Base-by-base conservation (phyloP, 2,888 invertebrate species). In the Chrysodeixis includens region DNA sequence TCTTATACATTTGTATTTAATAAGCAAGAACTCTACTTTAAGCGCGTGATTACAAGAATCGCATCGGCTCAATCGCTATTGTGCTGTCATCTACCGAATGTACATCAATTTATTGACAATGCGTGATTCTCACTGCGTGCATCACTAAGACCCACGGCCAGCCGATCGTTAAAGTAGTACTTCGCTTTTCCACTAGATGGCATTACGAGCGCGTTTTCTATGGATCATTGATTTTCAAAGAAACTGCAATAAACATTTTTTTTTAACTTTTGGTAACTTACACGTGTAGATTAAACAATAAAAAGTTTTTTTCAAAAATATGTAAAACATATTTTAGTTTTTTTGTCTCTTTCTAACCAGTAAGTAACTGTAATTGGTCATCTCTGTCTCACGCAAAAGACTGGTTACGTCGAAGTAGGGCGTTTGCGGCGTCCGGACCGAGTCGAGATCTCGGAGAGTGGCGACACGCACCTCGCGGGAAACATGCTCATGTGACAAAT, bases 361-460 rank as follows among this genome's bases (percentile, higher is more conserved):
- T 62, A 69, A 60, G 72, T 62, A 65, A 74, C 73, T 70, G 71
- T 76, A 76, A 80, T 79, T 75, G 79, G 84, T 84, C 80, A 74
- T 93, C 93, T 91, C 93, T 89, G 81, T 93, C 92, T 84, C 86
- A 86, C 90, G 85, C 79, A 76, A 86, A 88, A 90, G 89, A 92
- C 90, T 90, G 88, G 91, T 88, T 91, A 83, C 86, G 86, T 80
- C 86, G 91, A 94, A 95, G 94, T 94, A 95, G 94, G 94, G 93
- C 94, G 93, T 86, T 84, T 87, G 88, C 83, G 86, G 91, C 86
- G 89, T 87, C 83, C 87, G 91, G 84, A 89, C 85, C 86, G 92
- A 92, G 92, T 92, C 88, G 91, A 93, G 89, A 93, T 93, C 93
- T 93, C 90, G 88, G 90, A 88, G 93, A 94, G 94, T 90, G 90